Base-by-base conservation (phyloP, 2,888 invertebrate genomes). In the Euphydryas editha region DNA sequence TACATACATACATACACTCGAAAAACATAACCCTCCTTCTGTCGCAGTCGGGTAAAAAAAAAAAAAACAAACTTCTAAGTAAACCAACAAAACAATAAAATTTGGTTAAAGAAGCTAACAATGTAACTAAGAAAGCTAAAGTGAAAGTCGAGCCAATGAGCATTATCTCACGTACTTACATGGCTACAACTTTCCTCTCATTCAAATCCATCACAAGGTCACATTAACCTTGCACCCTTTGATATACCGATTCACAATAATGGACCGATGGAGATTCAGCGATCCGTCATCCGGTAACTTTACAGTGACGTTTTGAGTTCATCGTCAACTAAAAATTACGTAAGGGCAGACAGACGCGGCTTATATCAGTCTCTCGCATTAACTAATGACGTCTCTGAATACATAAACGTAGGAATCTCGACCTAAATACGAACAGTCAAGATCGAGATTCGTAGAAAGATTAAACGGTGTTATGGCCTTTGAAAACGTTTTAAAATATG, bases 271-370 rank as follows among this genome's bases (percentile, higher is more conserved):
- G 79, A 78, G 74, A 79, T 82, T 80, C 73, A 74, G 76, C 78
- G 79, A 83, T 89, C 83, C 77, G 80, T 88, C 86, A 85, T 88
- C 82, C 90, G 92, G 92, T 90, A 91, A 85, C 82, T 77, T 75
- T 76, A 72, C 70, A 57, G 83, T 91, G 92, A 91, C 90, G 91
- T 91, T 86, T 90, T 81, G 85, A 87, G 91, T 87, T 87, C 90
- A 86, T 83, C 89, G 87, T 87, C 87, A 84, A 85, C 88, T 79
- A 75, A 83, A 84, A 83, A 82, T 92, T 91, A 88, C 90, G 90
- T 89, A 92, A 92, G 85, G 82, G 82, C 79, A 83, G 79, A 80
- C 84, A 89, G 89, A 89, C 89, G 86, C 85, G 79, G 81, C 88
- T 86, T 88, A 89, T 87, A 89, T 88, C 82, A 82, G 87, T 87